Evolutionary conservation across 2,888 invertebrate genomes (phyloP), one percentile per base, ranked within the genome.

Genomic region (Adelognathus sp.): DNA sequence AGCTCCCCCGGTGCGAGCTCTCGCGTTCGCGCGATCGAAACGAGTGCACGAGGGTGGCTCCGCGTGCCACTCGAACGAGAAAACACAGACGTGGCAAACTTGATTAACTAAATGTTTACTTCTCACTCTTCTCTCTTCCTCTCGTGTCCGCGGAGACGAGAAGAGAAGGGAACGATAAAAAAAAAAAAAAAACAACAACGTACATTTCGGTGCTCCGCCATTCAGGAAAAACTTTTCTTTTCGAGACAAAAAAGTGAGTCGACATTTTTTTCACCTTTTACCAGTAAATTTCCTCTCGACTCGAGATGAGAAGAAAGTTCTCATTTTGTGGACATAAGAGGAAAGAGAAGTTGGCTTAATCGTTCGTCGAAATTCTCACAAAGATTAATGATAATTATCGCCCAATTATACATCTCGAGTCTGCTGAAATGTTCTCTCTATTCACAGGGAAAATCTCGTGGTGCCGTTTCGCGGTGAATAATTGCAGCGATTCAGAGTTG

Each of bases 81-180:
- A 29, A 33, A 36, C 50, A 21, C 16, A 56, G 7, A 29, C 27
- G 29, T 29, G n/a, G 41, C 27, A 76, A 76, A 76, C 60, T 71
- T 60, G 33, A 52, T 66, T 18, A 18, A 64, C 27, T 29, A 27
- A 66, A 60, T 71, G 52, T 27, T 71, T 66, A 33, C 14, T 50
- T 71, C 36, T 33, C 27, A 46, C 50, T 39, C 9, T 39, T 36
- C 2, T 33, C 21, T 29, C 31, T 9, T 16, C 18, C 29, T 18
- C 2, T 33, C 21, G 18, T 24, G 14, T 16, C 18, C 29, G 18
- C 29, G 9, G 16, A 3, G 21, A n/a, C 18, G 46, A 44, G 63
- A 54, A 9, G 16, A 29, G 44, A 69, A 11, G 11, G 39, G n/a
- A n/a, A 39, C 3, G n/a, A 39, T n/a, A 1, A 39, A 39, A 5